Conservation (phyloP, 2,888 invertebrate species). For the Parelbella ahira region DNA sequence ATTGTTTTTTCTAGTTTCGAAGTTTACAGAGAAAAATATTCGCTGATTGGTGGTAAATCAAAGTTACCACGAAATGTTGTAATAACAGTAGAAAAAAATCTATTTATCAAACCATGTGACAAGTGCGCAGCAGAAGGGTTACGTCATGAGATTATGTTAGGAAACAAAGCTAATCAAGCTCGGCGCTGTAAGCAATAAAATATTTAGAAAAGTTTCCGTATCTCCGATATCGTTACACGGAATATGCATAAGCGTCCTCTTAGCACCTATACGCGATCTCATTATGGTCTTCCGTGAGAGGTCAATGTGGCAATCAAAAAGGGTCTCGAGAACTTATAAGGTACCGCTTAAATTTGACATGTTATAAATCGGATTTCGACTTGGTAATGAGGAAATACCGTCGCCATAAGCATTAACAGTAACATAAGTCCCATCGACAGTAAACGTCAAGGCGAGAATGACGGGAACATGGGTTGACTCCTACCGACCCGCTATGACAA, state of each 20-base stretch:
- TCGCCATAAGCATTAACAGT: constrained; percentile 57
- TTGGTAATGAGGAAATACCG: constrained; percentile 63
- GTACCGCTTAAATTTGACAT: constrained; percentile 44
- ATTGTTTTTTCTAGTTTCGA: too few species aligned
- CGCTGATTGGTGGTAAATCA: too few species aligned
- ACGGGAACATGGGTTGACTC: constrained; percentile 52
- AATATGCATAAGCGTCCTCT: constrained; percentile 6
- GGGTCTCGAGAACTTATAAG: constrained; percentile 1
- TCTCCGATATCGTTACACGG: background rate
- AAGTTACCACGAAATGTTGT: too few species aligned
- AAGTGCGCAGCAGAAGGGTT: too few species aligned
- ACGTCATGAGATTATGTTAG: too few species aligned
- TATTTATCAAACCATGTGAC: too few species aligned
- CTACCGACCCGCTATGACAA: constrained; percentile 55
- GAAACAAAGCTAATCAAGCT: constrained; percentile 1
- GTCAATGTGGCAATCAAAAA: constrained; percentile 40
- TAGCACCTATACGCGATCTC: constrained; percentile 5
- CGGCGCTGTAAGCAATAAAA: constrained; percentile 2
- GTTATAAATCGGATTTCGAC: constrained; percentile 56
- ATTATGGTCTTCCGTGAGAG: constrained; percentile 26
- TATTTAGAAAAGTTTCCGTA: background rate
- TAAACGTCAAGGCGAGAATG: constrained; percentile 68
- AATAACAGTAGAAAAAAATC: too few species aligned
- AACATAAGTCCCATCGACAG: constrained; percentile 59
- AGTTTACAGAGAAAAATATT: too few species aligned